Evolutionary conservation across 2,113 vertebrate species (phyloP).

Genomic region (Phasianus colchicus): DNA sequence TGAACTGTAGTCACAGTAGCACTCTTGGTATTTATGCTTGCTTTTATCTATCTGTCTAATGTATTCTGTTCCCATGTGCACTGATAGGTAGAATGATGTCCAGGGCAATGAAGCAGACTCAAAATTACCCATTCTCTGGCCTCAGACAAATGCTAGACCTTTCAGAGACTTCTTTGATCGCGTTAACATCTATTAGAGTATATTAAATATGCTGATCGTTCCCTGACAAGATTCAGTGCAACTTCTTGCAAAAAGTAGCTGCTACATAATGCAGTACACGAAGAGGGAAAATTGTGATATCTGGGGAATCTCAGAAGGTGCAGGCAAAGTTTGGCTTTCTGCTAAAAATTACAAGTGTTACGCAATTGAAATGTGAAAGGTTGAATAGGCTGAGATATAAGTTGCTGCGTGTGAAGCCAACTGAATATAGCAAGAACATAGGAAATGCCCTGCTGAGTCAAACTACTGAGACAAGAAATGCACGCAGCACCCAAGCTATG

Average conservation of each 20-base stretch:
- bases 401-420: not conserved
- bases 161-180: not conserved
- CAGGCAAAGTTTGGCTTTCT: not conserved
- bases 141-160: not conserved
- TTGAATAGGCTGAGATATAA: not conserved
- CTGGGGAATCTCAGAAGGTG: not conserved
- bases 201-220: not conserved
- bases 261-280: not conserved
- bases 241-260: not conserved
- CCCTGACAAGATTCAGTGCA: not conserved
- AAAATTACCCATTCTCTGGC: not conserved
- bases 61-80: not conserved
- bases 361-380: not conserved
- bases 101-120: not conserved
- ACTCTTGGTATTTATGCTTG: not conserved
- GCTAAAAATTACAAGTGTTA: not conserved
- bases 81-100: not conserved
- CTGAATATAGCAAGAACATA: not conserved
- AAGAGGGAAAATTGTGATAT: not conserved
- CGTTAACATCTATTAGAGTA: not conserved
- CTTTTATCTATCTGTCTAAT: not conserved
- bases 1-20: not conserved
- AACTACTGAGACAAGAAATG: not conserved
- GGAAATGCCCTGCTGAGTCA: not conserved
- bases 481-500: not conserved